These are phyloP conservation scores for Agrypnia vestita DNA, from an alignment of 1,140 invertebrate genomes.

Conservation along the genomic window DNA sequence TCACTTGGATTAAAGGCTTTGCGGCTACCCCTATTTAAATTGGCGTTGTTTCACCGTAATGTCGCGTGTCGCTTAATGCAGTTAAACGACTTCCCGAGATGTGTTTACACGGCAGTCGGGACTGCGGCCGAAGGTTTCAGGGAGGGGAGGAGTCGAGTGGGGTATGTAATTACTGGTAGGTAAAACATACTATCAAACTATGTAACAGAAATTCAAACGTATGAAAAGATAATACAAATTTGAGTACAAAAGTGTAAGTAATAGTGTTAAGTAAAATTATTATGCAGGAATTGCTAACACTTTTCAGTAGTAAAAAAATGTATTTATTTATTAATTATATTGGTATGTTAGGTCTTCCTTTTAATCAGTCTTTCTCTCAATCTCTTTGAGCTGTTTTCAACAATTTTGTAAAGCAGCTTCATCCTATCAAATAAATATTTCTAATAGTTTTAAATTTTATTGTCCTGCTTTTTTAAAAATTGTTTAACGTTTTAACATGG, in stretches of 20 bases:
- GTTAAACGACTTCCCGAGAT: not conserved
- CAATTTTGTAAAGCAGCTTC: too few species aligned
- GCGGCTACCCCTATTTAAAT: slow-evolving; percentile 9
- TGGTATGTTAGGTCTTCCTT: too few species aligned
- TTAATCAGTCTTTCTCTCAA: too few species aligned
- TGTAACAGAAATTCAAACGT: not conserved
- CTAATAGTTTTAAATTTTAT: too few species aligned
- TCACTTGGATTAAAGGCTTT: slow-evolving; percentile 7
- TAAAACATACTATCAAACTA: slow-evolving; percentile 30
- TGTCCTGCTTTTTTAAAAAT: too few species aligned
- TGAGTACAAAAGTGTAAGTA: not conserved
- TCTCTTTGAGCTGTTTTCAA: too few species aligned
- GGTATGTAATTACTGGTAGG: slow-evolving; percentile 30
- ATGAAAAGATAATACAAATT: not conserved
- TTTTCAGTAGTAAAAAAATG: too few species aligned
- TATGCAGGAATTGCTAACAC: too few species aligned
- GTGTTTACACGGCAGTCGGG: not conserved
- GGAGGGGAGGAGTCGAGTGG: not conserved
- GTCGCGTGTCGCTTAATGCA: not conserved
- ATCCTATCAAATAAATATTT: too few species aligned
- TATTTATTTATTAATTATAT: too few species aligned
- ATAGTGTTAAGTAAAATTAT: too few species aligned
- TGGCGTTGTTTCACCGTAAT: not conserved
- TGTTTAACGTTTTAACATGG: too few species aligned
- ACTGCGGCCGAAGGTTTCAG: not conserved